Percentiles rank a stretch among this genome's conserved stretches.
Conservation (phyloP, 1,140 invertebrate genomes). For the Dendroctonus valens region DNA sequence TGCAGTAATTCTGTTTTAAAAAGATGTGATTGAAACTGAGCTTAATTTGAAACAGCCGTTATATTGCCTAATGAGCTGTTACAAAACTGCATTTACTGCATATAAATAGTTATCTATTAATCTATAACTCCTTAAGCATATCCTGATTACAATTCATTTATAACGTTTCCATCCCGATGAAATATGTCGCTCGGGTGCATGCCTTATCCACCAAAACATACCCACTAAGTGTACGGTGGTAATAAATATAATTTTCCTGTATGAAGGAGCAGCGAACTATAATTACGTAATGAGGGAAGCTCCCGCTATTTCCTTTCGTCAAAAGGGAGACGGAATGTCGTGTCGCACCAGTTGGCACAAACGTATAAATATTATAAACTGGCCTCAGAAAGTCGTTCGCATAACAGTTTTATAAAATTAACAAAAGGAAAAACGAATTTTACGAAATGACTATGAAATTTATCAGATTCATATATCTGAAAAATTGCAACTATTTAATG, state of each 20-base stretch:
- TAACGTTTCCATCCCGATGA: constrained; percentile 10
- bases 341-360: constrained; percentile 33
- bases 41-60: too few species aligned
- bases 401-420: too few species aligned
- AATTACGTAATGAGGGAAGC: constrained; percentile 34
- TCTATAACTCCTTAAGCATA: not conserved
- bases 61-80: too few species aligned
- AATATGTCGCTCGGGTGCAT: constrained; percentile 22
- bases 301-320: constrained; percentile 30
- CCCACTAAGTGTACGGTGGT: constrained; percentile 28
- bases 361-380: constrained; percentile 4
- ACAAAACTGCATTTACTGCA: too few species aligned
- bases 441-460: too few species aligned
- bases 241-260: constrained; percentile 33
- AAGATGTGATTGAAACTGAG: too few species aligned
- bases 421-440: too few species aligned
- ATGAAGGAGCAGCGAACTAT: constrained; percentile 32
- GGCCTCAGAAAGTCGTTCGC: too few species aligned
- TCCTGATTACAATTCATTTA: constrained; percentile 8
- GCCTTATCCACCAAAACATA: constrained; percentile 26
- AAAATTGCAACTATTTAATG: too few species aligned
- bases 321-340: constrained; percentile 8
- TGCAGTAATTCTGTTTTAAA: too few species aligned
- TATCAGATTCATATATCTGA: too few species aligned
- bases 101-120: too few species aligned